These are phyloP conservation scores for Chascanopsetta lugubris DNA, from an alignment of 2,113 vertebrate species.

Conservation along the genomic window DNA sequence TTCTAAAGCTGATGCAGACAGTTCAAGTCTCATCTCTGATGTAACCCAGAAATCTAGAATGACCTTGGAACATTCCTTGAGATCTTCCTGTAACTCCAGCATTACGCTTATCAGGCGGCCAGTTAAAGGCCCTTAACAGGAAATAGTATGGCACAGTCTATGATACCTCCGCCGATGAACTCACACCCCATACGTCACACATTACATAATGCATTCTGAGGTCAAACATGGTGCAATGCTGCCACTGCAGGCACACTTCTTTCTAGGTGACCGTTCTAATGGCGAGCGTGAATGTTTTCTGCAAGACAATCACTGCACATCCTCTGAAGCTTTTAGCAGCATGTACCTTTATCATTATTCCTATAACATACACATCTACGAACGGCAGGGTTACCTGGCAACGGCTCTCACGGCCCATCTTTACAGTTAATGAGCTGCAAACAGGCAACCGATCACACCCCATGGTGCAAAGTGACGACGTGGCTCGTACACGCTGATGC, in stretches of 20 bases:
- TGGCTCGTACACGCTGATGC: not conserved
- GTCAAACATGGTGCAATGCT: slow-evolving; percentile 3
- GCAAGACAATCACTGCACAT: not conserved
- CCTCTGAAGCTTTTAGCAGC: not conserved
- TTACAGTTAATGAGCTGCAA: not conserved
- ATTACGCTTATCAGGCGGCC: not conserved
- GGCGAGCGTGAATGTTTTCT: not conserved
- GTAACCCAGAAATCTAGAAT: not conserved
- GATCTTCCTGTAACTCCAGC: not conserved
- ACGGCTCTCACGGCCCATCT: slow-evolving; percentile 2
- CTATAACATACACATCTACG: not conserved
- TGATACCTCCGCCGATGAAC: not conserved
- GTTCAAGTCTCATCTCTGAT: not conserved
- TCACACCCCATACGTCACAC: not conserved
- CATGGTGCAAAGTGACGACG: not conserved
- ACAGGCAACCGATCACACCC: not conserved
- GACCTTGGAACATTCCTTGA: not conserved
- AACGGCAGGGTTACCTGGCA: slow-evolving; percentile 16
- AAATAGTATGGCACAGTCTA: not conserved
- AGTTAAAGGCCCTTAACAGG: not conserved
- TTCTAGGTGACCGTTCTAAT: not conserved
- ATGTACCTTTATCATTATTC: not conserved
- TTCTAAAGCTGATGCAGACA: too few species aligned
- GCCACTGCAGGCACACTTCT: not conserved
- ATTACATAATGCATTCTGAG: not conserved